A percentile compares a stretch with the other conserved stretches of the same genome.
phyloP scores from a whole-genome alignment of 64 coral and sea anemone species.

The Pocillopora damicornis region DNA sequence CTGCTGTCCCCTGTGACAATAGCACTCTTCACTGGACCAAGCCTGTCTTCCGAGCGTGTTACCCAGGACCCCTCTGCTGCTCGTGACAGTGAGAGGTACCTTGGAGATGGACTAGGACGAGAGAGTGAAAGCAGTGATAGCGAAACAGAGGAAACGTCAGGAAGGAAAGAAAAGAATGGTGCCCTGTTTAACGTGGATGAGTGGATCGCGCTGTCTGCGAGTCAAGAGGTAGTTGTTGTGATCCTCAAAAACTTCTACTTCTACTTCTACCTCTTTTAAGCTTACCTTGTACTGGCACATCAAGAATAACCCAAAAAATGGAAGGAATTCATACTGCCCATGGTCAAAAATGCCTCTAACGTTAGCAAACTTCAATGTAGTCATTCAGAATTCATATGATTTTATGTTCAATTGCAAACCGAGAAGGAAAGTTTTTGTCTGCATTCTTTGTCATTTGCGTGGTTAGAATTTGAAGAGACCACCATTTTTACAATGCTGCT shows the following conservation, averaged over 20 bases:
- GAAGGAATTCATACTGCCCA: too few relatives aligned
- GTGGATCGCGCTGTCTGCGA: slow-evolving; percentile 68
- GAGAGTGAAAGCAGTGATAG: slow-evolving; percentile 95
- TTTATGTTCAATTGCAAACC: too few relatives aligned
- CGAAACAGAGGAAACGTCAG: slow-evolving; percentile 61
- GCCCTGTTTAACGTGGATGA: slow-evolving; percentile 83
- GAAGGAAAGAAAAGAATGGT: slow-evolving; percentile 57
- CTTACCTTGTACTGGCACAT: too few relatives aligned
- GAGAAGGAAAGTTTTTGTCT: too few relatives aligned
- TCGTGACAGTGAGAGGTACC: slow-evolving; percentile 56
- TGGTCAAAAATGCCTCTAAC: too few relatives aligned
- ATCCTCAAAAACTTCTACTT: background rate
- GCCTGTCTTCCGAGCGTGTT: slow-evolving; percentile 82
- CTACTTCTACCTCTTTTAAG: too few relatives aligned
- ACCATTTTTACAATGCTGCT: too few relatives aligned
- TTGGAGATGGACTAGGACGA: slow-evolving; percentile 41
- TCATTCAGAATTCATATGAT: too few relatives aligned
- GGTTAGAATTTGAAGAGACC: too few relatives aligned
- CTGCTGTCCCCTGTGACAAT: slow-evolving; percentile 69
- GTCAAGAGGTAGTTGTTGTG: slow-evolving; percentile 55
- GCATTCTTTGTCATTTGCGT: too few relatives aligned
- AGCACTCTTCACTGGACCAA: slow-evolving; percentile 76
- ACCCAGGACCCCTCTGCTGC: slow-evolving; percentile 44
- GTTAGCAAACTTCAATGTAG: too few relatives aligned
- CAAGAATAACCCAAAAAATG: too few relatives aligned